phyloP scores from a whole-genome alignment of 2,888 invertebrate genomes.

The Troides oblongomaculatus region DNA sequence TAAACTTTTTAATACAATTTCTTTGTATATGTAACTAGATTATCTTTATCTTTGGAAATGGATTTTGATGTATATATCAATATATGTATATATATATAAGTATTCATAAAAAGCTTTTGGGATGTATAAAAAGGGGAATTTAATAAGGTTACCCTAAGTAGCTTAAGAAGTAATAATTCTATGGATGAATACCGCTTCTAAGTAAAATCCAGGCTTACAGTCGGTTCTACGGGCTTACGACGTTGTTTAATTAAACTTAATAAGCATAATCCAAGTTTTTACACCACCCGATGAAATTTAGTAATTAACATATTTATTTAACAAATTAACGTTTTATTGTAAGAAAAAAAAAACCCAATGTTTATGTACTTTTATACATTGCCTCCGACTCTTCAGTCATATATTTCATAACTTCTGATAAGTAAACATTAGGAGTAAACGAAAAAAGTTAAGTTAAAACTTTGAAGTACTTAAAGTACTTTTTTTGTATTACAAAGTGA shows the following conservation, averaged over 20 bases:
- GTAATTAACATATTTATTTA: conserved; percentile 19
- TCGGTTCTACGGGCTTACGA: conserved; percentile 22
- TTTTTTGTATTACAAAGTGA: too few species aligned
- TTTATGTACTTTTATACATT: too few species aligned
- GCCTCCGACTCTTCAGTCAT: too few species aligned
- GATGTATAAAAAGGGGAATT: conserved; percentile 4
- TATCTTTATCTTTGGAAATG: too few species aligned
- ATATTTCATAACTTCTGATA: too few species aligned
- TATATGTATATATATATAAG: background rate
- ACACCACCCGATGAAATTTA: conserved; percentile 22
- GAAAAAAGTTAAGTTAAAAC: too few species aligned
- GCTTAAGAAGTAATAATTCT: conserved; percentile 30
- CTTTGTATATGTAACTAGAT: too few species aligned
- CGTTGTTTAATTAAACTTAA: conserved; percentile 30
- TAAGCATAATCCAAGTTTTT: conserved; percentile 26
- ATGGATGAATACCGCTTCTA: conserved; percentile 26
- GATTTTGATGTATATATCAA: too few species aligned
- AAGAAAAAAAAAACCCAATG: background rate
- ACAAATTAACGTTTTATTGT: background rate
- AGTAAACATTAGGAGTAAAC: too few species aligned
- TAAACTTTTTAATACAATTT: too few species aligned
- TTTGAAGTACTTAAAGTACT: too few species aligned
- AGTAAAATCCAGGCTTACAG: conserved; percentile 30
- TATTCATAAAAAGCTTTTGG: background rate
- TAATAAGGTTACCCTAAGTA: conserved; percentile 27